Evolutionary conservation across 2,888 invertebrate species (phyloP), one percentile per base, ranked within the genome.

Genomic region (Ischnus inquisitorius): DNA sequence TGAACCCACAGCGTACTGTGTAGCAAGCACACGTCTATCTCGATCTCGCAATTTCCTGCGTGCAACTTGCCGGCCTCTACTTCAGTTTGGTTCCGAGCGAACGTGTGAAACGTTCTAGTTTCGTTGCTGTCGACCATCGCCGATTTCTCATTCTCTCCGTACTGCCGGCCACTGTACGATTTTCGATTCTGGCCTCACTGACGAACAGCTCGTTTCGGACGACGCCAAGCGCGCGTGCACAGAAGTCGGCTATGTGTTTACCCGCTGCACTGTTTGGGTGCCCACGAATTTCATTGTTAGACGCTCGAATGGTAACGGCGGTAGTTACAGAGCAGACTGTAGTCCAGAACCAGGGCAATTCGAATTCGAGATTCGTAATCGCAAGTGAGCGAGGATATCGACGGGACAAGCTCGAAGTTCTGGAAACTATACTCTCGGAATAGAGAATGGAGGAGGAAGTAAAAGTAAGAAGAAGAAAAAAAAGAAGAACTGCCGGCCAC

Each of bases 71-170:
- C 64, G 67, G 60, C 41, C 28, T 57, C 54, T 41, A 65, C 65
- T 76, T 46, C 46, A 28, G 43, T 69, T 68, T 65, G 41, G 79
- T 34, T 43, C 48, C 46, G n/a, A 10, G 69, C 54, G 75, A 83
- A 79, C 51, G 64, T 67, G 64, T 41, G 74, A 75, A 68, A 69
- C 74, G 54, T 77, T 51, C 75, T 16, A 72, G 87, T 84, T 82
- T 83, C 74, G 79, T 68, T 48, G 57, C 57, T 65, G 76, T 65
- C 71, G 57, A 46, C 65, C 25, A 39, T 82, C 65, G 28, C 41
- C 57, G 77, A 77, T 71, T 81, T 80, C 85, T 86, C 85, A 68
- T 84, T 82, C 84, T 81, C 57, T 69, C 72, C 80, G 81, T 85
- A 84, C 83, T 85, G 80, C 85, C 28, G 19, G 54, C 68, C 43